These are phyloP conservation scores for Pollenia amentaria DNA, from an alignment of 2,888 invertebrate species.

Conservation along the genomic window DNA sequence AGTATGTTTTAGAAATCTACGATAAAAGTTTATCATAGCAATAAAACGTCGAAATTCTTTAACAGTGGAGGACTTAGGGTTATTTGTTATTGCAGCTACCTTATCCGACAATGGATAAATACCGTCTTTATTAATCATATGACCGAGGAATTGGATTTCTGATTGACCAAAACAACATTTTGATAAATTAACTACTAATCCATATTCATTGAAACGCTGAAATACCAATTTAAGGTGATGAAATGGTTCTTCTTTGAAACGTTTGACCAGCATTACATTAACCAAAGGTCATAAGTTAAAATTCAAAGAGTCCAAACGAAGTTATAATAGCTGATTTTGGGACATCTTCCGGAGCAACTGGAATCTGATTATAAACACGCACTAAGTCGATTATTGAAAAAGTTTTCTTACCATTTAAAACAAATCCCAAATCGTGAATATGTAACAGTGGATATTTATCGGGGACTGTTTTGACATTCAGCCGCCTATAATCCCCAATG, in stretches of 20 bases:
- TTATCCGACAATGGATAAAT: slow-evolving; percentile 50
- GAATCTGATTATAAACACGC: slow-evolving; percentile 19
- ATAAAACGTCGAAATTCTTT: slow-evolving; percentile 62
- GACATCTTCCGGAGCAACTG: slow-evolving; percentile 23
- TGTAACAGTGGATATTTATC: slow-evolving; percentile 81
- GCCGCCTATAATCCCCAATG: slow-evolving; percentile 79
- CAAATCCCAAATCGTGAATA: slow-evolving; percentile 77
- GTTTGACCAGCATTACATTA: slow-evolving; percentile 58
- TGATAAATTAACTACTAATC: not conserved
- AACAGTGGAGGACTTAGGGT: slow-evolving; percentile 37
- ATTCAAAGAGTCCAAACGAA: slow-evolving; percentile 34
- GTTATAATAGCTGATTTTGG: too few relatives aligned
- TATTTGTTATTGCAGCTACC: slow-evolving; percentile 52
- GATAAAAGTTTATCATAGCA: slow-evolving; percentile 63
- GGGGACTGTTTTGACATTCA: slow-evolving; percentile 79
- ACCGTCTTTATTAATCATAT: slow-evolving; percentile 49
- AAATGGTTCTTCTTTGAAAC: slow-evolving; percentile 68
- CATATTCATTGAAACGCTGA: too few relatives aligned
- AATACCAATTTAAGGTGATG: not conserved
- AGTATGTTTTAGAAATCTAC: slow-evolving; percentile 54
- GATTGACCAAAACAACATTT: slow-evolving; percentile 43
- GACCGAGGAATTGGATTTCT: slow-evolving; percentile 63
- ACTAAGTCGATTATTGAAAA: slow-evolving; percentile 65
- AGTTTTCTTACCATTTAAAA: slow-evolving; percentile 43
- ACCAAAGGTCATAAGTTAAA: slow-evolving; percentile 31